Percentiles rank a stretch among this genome's conserved stretches.
Evolutionary conservation across 2,113 vertebrate species (phyloP).

Genomic region (Cairina moschata): DNA sequence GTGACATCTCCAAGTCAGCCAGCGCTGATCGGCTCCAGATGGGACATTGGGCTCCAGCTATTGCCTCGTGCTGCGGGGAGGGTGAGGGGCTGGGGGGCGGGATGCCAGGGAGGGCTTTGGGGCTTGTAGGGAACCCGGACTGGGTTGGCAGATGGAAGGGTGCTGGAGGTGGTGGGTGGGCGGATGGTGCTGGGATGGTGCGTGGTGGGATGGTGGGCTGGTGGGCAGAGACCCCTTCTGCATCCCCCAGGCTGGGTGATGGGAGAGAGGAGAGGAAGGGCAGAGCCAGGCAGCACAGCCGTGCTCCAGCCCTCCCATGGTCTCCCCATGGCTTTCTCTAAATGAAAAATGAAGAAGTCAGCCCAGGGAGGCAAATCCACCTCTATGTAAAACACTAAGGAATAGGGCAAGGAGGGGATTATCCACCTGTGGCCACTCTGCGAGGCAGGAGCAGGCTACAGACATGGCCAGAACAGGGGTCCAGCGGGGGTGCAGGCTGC

Average conservation of each 20-base stretch:
- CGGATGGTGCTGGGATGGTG: neutral
- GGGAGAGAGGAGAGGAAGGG: neutral
- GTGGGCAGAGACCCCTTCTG: neutral
- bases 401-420: neutral
- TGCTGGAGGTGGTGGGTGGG: neutral
- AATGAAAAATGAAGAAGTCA: neutral
- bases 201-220: neutral
- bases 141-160: neutral
- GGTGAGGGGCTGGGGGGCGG: accelerated
- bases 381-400: neutral
- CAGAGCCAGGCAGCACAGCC: neutral
- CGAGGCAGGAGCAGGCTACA: neutral
- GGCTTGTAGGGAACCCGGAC: neutral
- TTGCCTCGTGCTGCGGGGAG: neutral
- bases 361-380: neutral
- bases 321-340: neutral
- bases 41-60: neutral
- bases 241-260: neutral
- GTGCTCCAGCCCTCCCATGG: neutral
- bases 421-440: neutral
- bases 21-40: neutral
- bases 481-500: neutral
- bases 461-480: neutral
- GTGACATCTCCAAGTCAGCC: neutral
- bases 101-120: accelerated